A percentile compares a stretch with the other conserved stretches of the same genome.
Conservation (phyloP, 1,140 invertebrate genomes). For the Hycleus cichorii region DNA sequence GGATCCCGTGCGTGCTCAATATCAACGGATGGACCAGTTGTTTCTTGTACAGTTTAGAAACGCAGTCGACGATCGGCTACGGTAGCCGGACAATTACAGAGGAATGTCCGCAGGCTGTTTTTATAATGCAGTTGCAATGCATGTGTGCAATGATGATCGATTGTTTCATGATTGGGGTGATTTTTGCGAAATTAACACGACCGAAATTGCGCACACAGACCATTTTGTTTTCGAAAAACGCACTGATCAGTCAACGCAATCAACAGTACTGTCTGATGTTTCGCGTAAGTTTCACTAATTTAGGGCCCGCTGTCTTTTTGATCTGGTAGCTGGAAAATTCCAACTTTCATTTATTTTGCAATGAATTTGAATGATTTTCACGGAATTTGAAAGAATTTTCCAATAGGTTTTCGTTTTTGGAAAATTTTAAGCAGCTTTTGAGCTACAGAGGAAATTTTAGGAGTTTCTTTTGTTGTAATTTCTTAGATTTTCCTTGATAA, state of each 20-base stretch:
- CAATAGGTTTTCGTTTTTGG: too few species aligned
- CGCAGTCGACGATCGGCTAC: constrained; percentile 70
- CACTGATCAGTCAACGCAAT: constrained; percentile 78
- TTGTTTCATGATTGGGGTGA: constrained; percentile 74
- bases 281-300: constrained; percentile 53
- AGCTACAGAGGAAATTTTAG: too few species aligned
- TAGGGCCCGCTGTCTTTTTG: constrained; percentile 29
- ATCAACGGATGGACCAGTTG: constrained; percentile 75
- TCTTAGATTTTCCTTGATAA: too few species aligned
- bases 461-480: too few species aligned
- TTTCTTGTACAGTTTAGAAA: constrained; percentile 86
- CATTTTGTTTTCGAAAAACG: constrained; percentile 78
- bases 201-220: constrained; percentile 88
- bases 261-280: constrained; percentile 89
- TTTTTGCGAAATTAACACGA: constrained; percentile 72
- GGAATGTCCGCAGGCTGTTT: constrained; percentile 83
- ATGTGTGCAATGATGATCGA: constrained; percentile 72
- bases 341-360: too few species aligned
- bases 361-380: too few species aligned
- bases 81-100: constrained; percentile 76
- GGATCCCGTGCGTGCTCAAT: constrained; percentile 75
- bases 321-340: too few species aligned
- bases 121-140: constrained; percentile 86
- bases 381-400: too few species aligned
- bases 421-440: too few species aligned